These are phyloP conservation scores for Anas platyrhynchos DNA, from an alignment of 2,113 vertebrate genomes.

Conservation along the genomic window DNA sequence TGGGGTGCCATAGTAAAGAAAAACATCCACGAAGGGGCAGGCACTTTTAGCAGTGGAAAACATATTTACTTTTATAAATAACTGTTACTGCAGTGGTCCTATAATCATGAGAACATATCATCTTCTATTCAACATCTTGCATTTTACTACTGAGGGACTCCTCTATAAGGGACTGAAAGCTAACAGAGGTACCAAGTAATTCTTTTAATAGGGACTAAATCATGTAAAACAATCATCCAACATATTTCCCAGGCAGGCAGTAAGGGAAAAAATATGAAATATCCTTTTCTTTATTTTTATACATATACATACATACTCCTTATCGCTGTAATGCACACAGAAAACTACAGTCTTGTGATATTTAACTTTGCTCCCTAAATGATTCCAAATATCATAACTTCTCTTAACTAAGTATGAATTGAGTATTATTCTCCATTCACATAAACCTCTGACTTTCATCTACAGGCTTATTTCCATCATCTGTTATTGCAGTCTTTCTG, in stretches of 20 bases:
- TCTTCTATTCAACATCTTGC: neutral
- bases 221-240: neutral
- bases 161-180: neutral
- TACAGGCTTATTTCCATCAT: neutral
- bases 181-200: neutral
- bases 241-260: neutral
- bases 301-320: neutral
- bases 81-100: neutral
- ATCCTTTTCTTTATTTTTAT: neutral
- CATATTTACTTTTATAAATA: neutral
- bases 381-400: neutral
- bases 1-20: neutral
- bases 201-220: neutral
- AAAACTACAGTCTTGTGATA: neutral
- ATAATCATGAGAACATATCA: neutral
- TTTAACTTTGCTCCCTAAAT: neutral
- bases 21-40: neutral
- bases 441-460: neutral
- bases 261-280: neutral
- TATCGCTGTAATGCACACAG: neutral
- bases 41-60: neutral
- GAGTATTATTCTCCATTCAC: neutral
- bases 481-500: neutral
- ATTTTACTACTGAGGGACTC: neutral
- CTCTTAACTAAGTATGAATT: neutral